Evolutionary conservation across 2,797 vertebrate genomes (phyloP), one percentile per base, ranked within the genome.

Genomic region (Sphaeramia orbicularis): DNA sequence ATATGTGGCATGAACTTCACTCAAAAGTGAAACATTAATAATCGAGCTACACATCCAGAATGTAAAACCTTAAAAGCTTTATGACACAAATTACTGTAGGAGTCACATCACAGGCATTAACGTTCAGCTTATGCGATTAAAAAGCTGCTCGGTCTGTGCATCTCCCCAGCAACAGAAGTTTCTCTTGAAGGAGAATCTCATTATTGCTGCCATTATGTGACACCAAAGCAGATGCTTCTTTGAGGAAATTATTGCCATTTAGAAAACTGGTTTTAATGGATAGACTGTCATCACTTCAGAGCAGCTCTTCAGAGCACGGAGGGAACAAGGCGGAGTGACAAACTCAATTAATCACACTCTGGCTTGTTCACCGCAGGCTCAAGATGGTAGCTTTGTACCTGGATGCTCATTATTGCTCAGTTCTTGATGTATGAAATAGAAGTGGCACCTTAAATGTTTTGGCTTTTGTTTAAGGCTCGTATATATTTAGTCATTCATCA

Each of bases 261-360:
- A 60, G 64, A 78, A 82, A 87, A 78, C 58, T 45, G 51, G 63
- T 80, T 87, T 81, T 82, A 86, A 89, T 88, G 81, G 84, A 88
- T 83, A 58, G 72, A 72, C 83, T 85, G 79, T 81, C 86, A 58
- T 85, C 76, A 55, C 83, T 85, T 89, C 76, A 78, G 78, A 84
- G 66, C 71, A 77, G 63, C 70, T 79, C 62, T 76, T 86, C 52
- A 55, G 68, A 83, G 70, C 75, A 80, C 19, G 42, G 77, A 69
- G 70, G 74, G 79, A 86, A 89, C 76, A 76, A 78, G 80, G 78
- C 55, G 0, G 76, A 85, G 74, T 84, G 81, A 89, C 86, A 80
- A 86, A 89, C 69, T 80, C 86, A 76, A 92, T 93, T 89, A 89
- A 88, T 91, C 84, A 86, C 84, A 58, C 37, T 55, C 48, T 63